Conservation (phyloP, 2,797 vertebrate species). For the Zonotrichia albicollis region DNA sequence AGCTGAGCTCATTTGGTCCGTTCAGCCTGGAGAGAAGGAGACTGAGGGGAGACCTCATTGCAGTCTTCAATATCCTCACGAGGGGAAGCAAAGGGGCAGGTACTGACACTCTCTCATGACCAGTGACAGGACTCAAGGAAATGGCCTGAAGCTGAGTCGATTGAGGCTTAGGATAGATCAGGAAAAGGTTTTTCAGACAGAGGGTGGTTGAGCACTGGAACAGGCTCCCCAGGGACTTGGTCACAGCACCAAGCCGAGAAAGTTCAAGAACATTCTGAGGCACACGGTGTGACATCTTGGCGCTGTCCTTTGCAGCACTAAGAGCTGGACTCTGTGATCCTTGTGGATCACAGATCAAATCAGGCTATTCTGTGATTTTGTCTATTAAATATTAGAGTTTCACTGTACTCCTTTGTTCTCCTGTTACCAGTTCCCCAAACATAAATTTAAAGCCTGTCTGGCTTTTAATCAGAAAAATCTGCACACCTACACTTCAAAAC, state of each 20-base stretch:
- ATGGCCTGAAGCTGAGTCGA: neutral
- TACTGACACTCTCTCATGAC: neutral
- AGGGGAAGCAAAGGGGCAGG: neutral
- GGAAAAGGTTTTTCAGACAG: neutral
- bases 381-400: neutral
- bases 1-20: neutral
- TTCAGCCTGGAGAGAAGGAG: neutral
- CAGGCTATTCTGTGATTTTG: neutral
- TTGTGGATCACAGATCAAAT: neutral
- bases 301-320: neutral
- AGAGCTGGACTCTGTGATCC: too few relatives aligned
- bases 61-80: neutral
- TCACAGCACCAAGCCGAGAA: fast-evolving
- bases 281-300: neutral
- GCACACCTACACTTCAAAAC: neutral
- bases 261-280: neutral
- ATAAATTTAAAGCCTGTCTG: neutral
- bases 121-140: neutral
- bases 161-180: neutral
- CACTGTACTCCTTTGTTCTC: neutral
- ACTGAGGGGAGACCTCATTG: neutral
- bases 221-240: neutral
- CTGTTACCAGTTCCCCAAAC: neutral
- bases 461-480: neutral
- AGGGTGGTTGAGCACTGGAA: neutral